Evolutionary conservation across 2,113 vertebrate genomes (phyloP).

Genomic region (Eptesicus fuscus): DNA sequence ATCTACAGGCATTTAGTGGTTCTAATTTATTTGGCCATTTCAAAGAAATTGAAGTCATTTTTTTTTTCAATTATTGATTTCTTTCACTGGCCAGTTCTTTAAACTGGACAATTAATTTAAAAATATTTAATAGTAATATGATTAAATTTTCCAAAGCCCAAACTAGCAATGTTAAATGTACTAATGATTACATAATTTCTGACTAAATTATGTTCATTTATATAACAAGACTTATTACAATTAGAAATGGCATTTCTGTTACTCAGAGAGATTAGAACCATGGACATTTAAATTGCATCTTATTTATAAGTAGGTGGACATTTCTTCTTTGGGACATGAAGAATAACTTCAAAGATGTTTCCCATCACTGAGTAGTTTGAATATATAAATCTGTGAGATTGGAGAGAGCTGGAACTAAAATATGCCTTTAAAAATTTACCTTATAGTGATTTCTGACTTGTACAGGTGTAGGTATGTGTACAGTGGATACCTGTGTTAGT

Average conservation of each 20-base stretch:
- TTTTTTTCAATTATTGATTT: constrained; percentile 53
- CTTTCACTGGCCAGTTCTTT: constrained; percentile 41
- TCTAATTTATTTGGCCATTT: constrained; percentile 52
- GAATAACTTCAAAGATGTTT: constrained; percentile 25
- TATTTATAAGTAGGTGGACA: not conserved
- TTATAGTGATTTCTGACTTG: not conserved
- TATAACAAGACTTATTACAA: not conserved
- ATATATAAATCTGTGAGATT: not conserved
- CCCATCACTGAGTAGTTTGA: not conserved
- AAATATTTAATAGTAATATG: constrained; percentile 30
- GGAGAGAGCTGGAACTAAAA: not conserved
- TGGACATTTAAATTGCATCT: not conserved
- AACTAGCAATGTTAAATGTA: constrained; percentile 14
- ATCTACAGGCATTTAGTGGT: constrained; percentile 5
- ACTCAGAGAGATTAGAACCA: not conserved
- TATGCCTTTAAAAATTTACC: not conserved
- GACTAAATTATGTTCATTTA: constrained; percentile 27
- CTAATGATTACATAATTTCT: constrained; percentile 37
- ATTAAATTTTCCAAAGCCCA: constrained; percentile 29
- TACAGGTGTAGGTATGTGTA: not conserved
- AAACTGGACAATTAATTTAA: constrained; percentile 52
- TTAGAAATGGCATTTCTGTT: not conserved
- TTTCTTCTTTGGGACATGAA: not conserved
- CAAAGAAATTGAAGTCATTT: constrained; percentile 46
- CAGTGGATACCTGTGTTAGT: not conserved